Base-by-base conservation (phyloP, 2,888 invertebrate species). In the Sphaerophoria rueppellii region DNA sequence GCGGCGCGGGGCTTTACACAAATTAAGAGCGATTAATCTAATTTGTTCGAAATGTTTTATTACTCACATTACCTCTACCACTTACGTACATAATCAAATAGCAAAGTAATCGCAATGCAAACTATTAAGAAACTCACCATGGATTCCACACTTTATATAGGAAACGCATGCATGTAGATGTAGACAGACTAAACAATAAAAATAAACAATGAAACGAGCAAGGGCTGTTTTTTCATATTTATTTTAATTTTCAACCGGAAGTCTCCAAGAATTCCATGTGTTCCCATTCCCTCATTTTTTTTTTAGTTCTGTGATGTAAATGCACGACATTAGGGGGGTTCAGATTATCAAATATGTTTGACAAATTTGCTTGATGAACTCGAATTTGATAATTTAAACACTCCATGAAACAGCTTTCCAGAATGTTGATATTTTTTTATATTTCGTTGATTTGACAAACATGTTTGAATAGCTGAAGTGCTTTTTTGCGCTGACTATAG, bases 191-290 rank as follows among this genome's bases (percentile, higher is more conserved):
- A 43, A 65, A 65, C 50, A 60, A 57, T 65, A 55, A 70, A 76
- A 79, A 60, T 46, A 81, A 77, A 40, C 46, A 73, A 77, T 77
- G 81, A 85, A 75, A 80, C 52, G 43, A 12, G 35, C 32, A 40
- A 67, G 65, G 74, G 78, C 58, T 67, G 60, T 55, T 79, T 61
- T 77, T 77, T 81, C 24, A 24, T 67, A 46, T 65, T 46, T 43
- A 9, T 72, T 60, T 58, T 69, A 40, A 75, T 67, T 75, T 69
- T 46, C 24, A 76, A 71, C 76, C 85, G 85, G 85, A 85, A 69
- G 85, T 85, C 81, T 81, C 52, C 81, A 85, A 46, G 24, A 52
- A 76, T 54, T 81, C 85, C 81, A 85, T 85, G 80, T 35, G 70
- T 75, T 82, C 37, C 48, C 55, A 40, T 75, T 82, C 37, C 48